Percentiles rank a stretch among this genome's conserved stretches.
Conservation (phyloP, 2,888 invertebrate species). For the Scaptomyza caliginosa region DNA sequence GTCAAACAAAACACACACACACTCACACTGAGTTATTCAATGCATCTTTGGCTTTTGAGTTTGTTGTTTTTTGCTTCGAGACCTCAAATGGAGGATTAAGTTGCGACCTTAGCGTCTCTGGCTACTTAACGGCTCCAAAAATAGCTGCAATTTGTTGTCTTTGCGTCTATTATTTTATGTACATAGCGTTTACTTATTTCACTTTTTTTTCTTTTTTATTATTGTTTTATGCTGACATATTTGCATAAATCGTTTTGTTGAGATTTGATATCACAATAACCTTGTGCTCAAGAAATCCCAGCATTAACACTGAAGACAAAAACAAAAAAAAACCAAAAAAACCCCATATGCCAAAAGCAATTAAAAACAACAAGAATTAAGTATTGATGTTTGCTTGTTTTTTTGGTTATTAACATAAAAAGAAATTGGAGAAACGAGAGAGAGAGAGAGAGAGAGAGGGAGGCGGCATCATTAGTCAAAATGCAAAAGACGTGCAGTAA, state of each 20-base stretch:
- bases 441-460: constrained; percentile 30
- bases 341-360: constrained; percentile 24
- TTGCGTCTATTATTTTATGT: constrained; percentile 45
- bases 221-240: constrained; percentile 40
- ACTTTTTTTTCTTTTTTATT: neutral
- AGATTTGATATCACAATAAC: constrained; percentile 51
- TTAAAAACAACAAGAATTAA: constrained; percentile 49
- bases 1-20: neutral
- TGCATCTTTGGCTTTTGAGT: constrained; percentile 40
- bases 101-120: constrained; percentile 75
- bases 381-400: constrained; percentile 22
- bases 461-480: constrained; percentile 75
- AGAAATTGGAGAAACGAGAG: constrained; percentile 55
- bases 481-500: constrained; percentile 71
- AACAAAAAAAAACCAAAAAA: constrained; percentile 1
- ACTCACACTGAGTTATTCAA: constrained; percentile 1
- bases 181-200: constrained; percentile 7
- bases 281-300: constrained; percentile 40
- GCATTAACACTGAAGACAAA: too few relatives aligned
- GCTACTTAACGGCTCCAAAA: constrained; percentile 82
- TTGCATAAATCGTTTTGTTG: constrained; percentile 46
- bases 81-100: constrained; percentile 74
- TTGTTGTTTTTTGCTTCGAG: constrained; percentile 38
- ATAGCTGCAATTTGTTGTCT: constrained; percentile 67
- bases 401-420: constrained; percentile 67